phyloP scores from a whole-genome alignment of 2,113 vertebrate genomes.

The Rana temporaria region DNA sequence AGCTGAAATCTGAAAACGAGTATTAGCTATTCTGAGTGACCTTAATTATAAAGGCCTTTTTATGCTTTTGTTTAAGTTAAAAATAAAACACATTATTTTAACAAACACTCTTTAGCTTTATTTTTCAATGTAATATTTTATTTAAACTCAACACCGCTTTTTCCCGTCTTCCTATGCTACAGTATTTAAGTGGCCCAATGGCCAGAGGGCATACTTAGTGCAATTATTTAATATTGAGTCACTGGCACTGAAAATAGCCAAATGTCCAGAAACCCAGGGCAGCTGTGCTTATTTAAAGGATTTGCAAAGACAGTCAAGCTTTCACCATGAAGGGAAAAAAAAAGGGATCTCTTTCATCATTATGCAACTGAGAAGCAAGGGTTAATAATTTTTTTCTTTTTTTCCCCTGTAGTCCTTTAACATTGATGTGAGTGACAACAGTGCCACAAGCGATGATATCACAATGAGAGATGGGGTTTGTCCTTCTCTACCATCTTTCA shows the following conservation, averaged over 20 bases:
- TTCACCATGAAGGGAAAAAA: background rate
- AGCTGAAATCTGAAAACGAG: too few species aligned
- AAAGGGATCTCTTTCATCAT: conserved; percentile 52
- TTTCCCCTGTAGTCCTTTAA: conserved; percentile 58
- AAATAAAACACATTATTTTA: background rate
- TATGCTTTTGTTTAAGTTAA: too few species aligned
- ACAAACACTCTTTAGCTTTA: background rate
- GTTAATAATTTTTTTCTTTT: conserved; percentile 52
- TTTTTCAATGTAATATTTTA: background rate
- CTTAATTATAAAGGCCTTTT: too few species aligned
- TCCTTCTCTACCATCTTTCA: conserved; percentile 77
- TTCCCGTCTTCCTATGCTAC: background rate
- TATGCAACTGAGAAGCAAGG: conserved; percentile 54
- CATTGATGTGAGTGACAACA: conserved; percentile 68
- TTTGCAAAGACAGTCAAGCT: conserved; percentile 47
- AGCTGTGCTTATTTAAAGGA: conserved; percentile 45
- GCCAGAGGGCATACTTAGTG: conserved; percentile 31
- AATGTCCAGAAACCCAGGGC: conserved; percentile 37
- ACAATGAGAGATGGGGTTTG: conserved; percentile 78
- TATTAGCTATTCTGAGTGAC: too few species aligned
- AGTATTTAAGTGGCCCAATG: conserved; percentile 30
- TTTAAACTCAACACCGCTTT: background rate
- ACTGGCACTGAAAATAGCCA: conserved; percentile 44
- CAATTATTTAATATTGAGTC: conserved; percentile 40
- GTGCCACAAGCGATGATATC: conserved; percentile 77